These are phyloP conservation scores for Ailuropoda melanoleuca DNA, from an alignment of 2,113 vertebrate genomes.

Conservation along the genomic window DNA sequence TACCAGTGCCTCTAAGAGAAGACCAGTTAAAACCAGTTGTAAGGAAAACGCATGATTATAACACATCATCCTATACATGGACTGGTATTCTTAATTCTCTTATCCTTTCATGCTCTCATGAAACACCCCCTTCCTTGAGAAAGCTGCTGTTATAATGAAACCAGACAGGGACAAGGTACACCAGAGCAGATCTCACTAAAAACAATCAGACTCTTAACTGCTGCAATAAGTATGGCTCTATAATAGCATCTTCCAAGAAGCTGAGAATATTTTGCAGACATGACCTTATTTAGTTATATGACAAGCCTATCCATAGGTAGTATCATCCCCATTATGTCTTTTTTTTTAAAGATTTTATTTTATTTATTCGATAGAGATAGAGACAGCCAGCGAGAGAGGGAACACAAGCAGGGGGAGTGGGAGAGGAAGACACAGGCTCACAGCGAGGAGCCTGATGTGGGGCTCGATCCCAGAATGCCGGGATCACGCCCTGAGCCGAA, in stretches of 20 bases:
- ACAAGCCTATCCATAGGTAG: not conserved
- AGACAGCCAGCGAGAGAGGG: no score
- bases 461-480: no score
- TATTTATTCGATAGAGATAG: no score
- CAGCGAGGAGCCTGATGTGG: no score
- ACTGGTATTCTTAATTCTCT: not conserved
- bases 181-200: not conserved
- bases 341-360: no score
- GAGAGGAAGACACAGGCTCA: no score
- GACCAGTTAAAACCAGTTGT: not conserved
- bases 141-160: not conserved
- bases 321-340: not conserved
- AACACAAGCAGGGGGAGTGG: no score
- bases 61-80: not conserved
- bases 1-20: not conserved
- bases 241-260: not conserved
- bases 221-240: not conserved
- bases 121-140: not conserved
- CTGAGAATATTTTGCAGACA: not conserved
- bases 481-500: no score
- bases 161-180: not conserved
- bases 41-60: not conserved
- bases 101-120: not conserved
- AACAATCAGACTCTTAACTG: not conserved
- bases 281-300: not conserved